phyloP scores from a whole-genome alignment of 2,797 vertebrate species.

The Clamator glandarius region DNA sequence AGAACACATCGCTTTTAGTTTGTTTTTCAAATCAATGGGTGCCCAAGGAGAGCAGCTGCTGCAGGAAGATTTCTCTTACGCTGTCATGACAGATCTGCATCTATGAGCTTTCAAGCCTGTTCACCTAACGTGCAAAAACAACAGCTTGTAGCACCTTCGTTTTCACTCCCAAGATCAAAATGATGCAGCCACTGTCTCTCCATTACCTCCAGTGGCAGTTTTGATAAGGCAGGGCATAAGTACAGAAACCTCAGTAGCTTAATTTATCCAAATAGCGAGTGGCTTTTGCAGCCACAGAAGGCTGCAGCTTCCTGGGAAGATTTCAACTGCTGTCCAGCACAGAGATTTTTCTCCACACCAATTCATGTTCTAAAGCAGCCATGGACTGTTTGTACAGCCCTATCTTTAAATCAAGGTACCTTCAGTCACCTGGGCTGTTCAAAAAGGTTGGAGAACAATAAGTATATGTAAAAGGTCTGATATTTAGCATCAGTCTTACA shows the following conservation, averaged over 20 bases:
- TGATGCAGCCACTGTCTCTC: not conserved
- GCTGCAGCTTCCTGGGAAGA: not conserved
- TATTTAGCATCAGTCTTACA: not conserved
- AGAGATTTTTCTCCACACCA: not conserved
- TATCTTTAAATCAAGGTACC: conserved; percentile 39
- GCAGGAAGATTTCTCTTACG: not conserved
- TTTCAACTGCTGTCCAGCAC: not conserved
- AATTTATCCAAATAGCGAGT: not conserved
- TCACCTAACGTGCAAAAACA: not conserved
- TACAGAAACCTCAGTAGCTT: not conserved
- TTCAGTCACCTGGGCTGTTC: not conserved
- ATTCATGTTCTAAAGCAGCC: not conserved
- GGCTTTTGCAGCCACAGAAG: not conserved
- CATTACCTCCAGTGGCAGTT: not conserved
- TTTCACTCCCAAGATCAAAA: not conserved
- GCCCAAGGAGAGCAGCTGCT: not conserved
- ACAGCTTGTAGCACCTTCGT: not conserved
- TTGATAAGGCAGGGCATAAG: not conserved
- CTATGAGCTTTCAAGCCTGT: not conserved
- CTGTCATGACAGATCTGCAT: not conserved
- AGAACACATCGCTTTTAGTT: not conserved
- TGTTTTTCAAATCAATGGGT: not conserved
- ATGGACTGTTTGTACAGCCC: not conserved
- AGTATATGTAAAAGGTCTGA: not conserved
- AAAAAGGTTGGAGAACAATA: conserved; percentile 33